These are phyloP conservation scores for Cynopterus brachyotis DNA, from an alignment of 2,113 vertebrate species.

Conservation along the genomic window DNA sequence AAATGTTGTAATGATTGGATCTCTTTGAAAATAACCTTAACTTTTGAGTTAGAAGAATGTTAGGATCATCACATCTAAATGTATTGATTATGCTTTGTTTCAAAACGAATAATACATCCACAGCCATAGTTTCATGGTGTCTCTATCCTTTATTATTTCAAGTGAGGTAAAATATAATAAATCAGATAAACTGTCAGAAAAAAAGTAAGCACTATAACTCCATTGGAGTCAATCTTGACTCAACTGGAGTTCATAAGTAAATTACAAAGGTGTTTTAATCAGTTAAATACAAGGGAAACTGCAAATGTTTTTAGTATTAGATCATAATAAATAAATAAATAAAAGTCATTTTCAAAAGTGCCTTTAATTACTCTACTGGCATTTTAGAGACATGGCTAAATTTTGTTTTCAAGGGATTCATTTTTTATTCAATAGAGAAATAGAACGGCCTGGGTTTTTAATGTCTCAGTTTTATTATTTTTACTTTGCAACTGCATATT, in stretches of 20 bases:
- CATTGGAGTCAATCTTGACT: neutral
- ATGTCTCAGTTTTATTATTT: slow-evolving; percentile 30
- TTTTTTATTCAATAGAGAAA: neutral
- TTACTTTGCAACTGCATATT: neutral
- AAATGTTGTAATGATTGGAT: neutral
- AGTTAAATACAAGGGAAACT: neutral
- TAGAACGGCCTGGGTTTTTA: neutral
- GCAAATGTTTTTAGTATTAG: neutral
- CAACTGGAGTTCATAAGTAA: neutral
- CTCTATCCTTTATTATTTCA: neutral
- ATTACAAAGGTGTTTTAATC: neutral
- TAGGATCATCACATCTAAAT: neutral
- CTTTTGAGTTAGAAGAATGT: neutral
- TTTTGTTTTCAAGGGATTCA: neutral
- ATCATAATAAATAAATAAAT: neutral
- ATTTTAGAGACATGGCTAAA: neutral
- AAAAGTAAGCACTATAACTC: neutral
- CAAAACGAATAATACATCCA: neutral
- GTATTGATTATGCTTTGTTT: neutral
- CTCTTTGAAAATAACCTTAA: neutral
- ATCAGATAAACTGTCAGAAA: neutral
- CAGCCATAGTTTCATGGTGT: neutral
- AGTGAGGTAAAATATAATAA: neutral
- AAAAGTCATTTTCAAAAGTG: neutral
- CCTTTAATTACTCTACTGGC: neutral